Evolutionary conservation across 1,140 invertebrate species (phyloP).

Genomic region (Zaprionus kolodkinae): DNA sequence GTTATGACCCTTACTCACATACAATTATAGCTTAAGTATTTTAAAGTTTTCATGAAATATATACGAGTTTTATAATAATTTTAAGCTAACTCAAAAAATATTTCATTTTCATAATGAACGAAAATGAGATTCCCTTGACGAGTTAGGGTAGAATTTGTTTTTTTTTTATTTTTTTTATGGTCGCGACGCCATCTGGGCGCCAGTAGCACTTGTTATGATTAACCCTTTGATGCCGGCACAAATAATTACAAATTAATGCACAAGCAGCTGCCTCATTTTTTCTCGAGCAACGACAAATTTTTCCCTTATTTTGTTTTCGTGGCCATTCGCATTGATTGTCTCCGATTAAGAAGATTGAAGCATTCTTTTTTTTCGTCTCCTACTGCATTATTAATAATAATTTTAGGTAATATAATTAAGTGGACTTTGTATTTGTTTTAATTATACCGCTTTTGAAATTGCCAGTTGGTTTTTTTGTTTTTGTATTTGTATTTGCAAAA

Average conservation of each 20-base stretch:
- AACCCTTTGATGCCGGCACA: constrained; percentile 59
- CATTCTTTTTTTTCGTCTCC: constrained; percentile 35
- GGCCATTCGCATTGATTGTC: constrained; percentile 32
- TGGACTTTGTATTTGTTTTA: constrained; percentile 54
- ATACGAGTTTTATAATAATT: not conserved
- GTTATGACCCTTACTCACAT: too few species aligned
- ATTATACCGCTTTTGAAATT: constrained; percentile 69
- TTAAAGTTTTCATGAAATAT: too few species aligned
- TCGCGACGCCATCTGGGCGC: constrained; percentile 15
- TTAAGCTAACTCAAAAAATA: not conserved
- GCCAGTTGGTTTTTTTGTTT: constrained; percentile 25
- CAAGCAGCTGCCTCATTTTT: constrained; percentile 33
- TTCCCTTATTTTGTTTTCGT: constrained; percentile 3
- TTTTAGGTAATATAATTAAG: constrained; percentile 60
- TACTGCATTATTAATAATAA: constrained; percentile 42
- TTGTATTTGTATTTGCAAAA: constrained; percentile 2
- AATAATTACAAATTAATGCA: constrained; percentile 68
- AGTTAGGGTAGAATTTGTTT: not conserved
- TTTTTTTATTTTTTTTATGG: not conserved
- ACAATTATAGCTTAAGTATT: too few species aligned
- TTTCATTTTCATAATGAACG: not conserved
- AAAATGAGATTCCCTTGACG: too few species aligned
- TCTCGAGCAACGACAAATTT: constrained; percentile 7
- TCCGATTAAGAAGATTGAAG: constrained; percentile 29
- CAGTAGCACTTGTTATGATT: constrained; percentile 56